Percentiles rank a stretch among this genome's conserved stretches.
Evolutionary conservation across 2,113 vertebrate species (phyloP).

Genomic region (Nycticryphes semicollaris): DNA sequence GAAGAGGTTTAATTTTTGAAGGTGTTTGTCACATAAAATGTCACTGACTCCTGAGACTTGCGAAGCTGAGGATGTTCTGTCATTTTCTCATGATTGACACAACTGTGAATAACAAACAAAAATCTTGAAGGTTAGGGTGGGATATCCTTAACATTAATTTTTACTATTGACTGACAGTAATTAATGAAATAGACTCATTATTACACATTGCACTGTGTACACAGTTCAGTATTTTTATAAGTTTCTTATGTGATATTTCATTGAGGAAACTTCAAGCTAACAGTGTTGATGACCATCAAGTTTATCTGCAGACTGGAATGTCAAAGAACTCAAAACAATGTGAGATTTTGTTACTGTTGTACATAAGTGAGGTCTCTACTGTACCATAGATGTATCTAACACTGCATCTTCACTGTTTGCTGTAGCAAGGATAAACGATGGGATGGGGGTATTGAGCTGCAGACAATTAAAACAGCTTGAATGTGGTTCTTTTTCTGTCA

Average conservation of each 20-base stretch:
- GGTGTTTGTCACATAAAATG: background rate
- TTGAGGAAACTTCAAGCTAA: background rate
- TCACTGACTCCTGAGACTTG: background rate
- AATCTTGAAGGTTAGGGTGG: background rate
- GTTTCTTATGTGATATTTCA: background rate
- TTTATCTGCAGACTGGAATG: background rate
- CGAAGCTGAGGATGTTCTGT: background rate
- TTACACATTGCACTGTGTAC: background rate
- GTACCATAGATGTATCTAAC: background rate
- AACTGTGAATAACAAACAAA: background rate
- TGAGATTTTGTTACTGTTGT: background rate
- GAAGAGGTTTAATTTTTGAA: background rate
- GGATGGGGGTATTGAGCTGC: rapidly evolving
- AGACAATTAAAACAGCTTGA: background rate
- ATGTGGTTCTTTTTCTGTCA: background rate
- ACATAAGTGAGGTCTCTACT: rapidly evolving
- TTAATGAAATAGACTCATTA: background rate
- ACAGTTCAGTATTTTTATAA: background rate
- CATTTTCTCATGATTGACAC: background rate
- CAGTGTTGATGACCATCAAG: background rate
- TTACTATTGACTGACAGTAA: background rate
- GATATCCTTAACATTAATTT: background rate
- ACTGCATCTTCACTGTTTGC: background rate
- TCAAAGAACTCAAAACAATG: background rate
- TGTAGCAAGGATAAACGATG: no score